These are phyloP conservation scores for Cryptus armator DNA, from an alignment of 2,888 invertebrate species.

Conservation along the genomic window DNA sequence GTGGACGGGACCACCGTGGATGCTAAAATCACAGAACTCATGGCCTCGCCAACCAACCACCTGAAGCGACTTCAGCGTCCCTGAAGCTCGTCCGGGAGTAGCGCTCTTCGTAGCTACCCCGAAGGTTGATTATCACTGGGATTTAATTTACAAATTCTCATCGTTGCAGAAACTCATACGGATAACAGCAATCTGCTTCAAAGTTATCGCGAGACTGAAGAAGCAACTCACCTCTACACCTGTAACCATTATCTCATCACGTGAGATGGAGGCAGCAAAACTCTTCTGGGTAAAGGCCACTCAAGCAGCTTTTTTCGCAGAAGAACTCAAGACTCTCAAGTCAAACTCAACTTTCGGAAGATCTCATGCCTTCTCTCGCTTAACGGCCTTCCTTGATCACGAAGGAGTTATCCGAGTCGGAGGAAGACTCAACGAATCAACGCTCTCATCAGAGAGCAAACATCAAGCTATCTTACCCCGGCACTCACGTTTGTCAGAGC, in stretches of 20 bases:
- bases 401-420: constrained; percentile 64
- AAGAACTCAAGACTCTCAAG: constrained; percentile 12
- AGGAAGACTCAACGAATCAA: constrained; percentile 53
- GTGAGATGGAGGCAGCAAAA: constrained; percentile 6
- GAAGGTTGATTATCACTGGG: constrained; percentile 44
- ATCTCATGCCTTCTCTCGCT: constrained; percentile 34
- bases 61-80: neutral
- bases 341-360: neutral
- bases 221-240: neutral
- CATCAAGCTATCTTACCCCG: constrained; percentile 64
- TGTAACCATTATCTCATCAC: neutral
- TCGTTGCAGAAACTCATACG: constrained; percentile 14
- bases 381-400: constrained; percentile 67
- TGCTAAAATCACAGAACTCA: neutral
- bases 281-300: constrained; percentile 47
- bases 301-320: constrained; percentile 39
- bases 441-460: constrained; percentile 32
- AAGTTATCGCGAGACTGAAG: neutral
- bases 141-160: constrained; percentile 28
- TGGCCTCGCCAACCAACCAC: constrained; percentile 19
- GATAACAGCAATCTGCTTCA: constrained; percentile 44
- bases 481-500: constrained; percentile 23
- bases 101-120: constrained; percentile 30
- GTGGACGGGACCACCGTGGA: constrained; percentile 57
- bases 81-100: constrained; percentile 32